phyloP scores from a whole-genome alignment of 2,888 invertebrate species.

The Trichogramma dendrolimi region DNA sequence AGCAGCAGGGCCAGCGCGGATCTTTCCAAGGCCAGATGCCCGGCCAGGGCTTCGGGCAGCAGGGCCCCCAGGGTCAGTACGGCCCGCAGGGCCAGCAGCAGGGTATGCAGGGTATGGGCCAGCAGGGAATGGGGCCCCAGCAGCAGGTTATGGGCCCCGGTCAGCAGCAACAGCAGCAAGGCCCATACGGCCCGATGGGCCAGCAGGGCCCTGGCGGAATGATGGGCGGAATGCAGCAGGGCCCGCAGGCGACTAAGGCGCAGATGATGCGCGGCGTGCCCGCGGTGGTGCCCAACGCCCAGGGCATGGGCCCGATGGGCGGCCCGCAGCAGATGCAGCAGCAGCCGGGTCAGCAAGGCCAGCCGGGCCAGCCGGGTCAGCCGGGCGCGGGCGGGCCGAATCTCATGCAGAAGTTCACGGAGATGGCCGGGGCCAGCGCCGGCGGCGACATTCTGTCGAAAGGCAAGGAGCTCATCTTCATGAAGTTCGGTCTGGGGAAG shows the following conservation, averaged over 20 bases:
- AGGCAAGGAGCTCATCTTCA: slow-evolving; percentile 90
- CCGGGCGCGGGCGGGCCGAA: slow-evolving; percentile 60
- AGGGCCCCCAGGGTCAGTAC: slow-evolving; percentile 40
- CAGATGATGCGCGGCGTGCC: slow-evolving; percentile 54
- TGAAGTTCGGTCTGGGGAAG: slow-evolving; percentile 83
- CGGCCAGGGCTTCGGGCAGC: slow-evolving; percentile 42
- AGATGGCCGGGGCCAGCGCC: slow-evolving; percentile 68
- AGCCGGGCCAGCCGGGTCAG: slow-evolving; percentile 51
- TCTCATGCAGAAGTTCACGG: slow-evolving; percentile 84
- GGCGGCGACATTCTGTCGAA: slow-evolving; percentile 88
- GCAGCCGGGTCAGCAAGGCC: slow-evolving; percentile 50
- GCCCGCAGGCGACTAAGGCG: slow-evolving; percentile 42
- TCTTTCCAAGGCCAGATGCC: slow-evolving; percentile 45
- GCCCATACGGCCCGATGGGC: slow-evolving; percentile 41
- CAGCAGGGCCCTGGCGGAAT: slow-evolving; percentile 35
- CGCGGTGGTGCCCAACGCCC: slow-evolving; percentile 47
- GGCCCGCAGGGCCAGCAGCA: slow-evolving; percentile 25
- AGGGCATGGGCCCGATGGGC: slow-evolving; percentile 18
- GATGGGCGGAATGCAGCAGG: slow-evolving; percentile 29
- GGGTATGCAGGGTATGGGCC: slow-evolving; percentile 31
- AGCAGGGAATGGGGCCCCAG: slow-evolving; percentile 30
- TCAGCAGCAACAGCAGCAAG: slow-evolving; percentile 47
- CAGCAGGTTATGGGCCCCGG: slow-evolving; percentile 39
- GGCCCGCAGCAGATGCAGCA: slow-evolving; percentile 21
- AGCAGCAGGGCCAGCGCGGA: slow-evolving; percentile 36